Conservation (phyloP, 2,797 vertebrate species). For the Tarsius wallacei region DNA sequence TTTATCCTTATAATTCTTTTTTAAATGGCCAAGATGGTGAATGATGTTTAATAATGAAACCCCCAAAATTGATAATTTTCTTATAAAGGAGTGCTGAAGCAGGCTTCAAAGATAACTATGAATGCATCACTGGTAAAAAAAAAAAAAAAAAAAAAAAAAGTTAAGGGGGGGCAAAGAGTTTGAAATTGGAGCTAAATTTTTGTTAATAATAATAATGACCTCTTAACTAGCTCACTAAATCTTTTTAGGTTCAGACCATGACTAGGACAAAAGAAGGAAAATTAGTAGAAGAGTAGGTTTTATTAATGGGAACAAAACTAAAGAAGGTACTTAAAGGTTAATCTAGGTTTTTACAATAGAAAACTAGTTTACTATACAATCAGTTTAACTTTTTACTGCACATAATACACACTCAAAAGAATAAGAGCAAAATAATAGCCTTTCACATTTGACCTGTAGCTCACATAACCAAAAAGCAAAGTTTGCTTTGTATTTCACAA, state of each 20-base stretch:
- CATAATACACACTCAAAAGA: constrained; percentile 1
- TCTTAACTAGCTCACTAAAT: constrained; percentile 8
- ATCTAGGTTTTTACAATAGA: neutral
- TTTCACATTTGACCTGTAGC: constrained; percentile 19
- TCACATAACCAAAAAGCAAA: constrained; percentile 29
- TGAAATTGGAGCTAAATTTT: neutral
- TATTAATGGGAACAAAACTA: neutral
- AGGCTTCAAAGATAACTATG: neutral
- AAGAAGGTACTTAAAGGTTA: neutral
- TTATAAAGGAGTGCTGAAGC: neutral
- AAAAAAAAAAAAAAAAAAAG: neutral
- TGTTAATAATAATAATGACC: neutral
- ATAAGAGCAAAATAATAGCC: neutral
- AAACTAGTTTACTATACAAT: constrained; percentile 44
- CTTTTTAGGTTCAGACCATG: neutral
- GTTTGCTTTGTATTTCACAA: constrained; percentile 45
- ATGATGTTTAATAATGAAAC: neutral
- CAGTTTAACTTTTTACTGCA: constrained; percentile 46
- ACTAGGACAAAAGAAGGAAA: neutral
- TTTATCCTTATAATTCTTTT: neutral
- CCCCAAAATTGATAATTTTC: neutral
- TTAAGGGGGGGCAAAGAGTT: neutral
- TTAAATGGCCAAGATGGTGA: neutral
- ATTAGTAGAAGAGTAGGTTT: neutral
- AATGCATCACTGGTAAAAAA: neutral